Conservation (phyloP, 2,888 invertebrate species). For the Calephelis perditalis region DNA sequence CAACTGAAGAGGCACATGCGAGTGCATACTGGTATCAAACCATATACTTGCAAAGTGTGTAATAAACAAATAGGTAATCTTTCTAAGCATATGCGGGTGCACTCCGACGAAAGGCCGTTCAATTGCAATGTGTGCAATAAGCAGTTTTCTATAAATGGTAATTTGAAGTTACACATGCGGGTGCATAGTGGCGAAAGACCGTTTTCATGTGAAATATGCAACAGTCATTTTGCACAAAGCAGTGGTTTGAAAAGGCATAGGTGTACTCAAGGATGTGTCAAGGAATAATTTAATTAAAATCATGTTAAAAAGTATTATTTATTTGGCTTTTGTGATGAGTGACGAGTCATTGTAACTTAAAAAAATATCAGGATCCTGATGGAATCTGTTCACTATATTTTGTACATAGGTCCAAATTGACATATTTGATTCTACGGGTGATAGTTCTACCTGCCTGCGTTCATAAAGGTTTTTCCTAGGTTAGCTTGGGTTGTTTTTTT, state of each 20-base stretch:
- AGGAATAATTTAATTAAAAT: constrained; percentile 13
- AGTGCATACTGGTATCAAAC: constrained; percentile 57
- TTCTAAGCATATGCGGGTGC: constrained; percentile 60
- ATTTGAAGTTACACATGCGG: constrained; percentile 33
- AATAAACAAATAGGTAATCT: constrained; percentile 65
- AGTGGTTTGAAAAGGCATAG: constrained; percentile 35
- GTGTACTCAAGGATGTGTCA: constrained; percentile 23
- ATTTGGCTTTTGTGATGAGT: too few relatives aligned
- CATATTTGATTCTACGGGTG: too few relatives aligned
- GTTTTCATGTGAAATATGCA: constrained; percentile 27
- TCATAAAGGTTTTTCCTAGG: too few relatives aligned
- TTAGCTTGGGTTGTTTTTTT: too few relatives aligned
- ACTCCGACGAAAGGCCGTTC: constrained; percentile 49
- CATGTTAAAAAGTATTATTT: too few relatives aligned
- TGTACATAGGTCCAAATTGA: too few relatives aligned
- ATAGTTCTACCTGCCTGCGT: too few relatives aligned
- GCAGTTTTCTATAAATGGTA: constrained; percentile 28
- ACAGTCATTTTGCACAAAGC: constrained; percentile 31
- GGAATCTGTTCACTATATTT: too few relatives aligned
- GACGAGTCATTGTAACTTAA: too few relatives aligned
- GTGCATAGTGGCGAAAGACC: constrained; percentile 30
- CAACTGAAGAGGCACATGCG: constrained; percentile 60
- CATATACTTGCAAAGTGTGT: constrained; percentile 63
- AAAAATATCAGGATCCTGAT: too few relatives aligned
- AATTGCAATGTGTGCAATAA: constrained; percentile 36